Evolutionary conservation across 2,113 vertebrate genomes (phyloP).

Genomic region (Brienomyrus brachyistius): DNA sequence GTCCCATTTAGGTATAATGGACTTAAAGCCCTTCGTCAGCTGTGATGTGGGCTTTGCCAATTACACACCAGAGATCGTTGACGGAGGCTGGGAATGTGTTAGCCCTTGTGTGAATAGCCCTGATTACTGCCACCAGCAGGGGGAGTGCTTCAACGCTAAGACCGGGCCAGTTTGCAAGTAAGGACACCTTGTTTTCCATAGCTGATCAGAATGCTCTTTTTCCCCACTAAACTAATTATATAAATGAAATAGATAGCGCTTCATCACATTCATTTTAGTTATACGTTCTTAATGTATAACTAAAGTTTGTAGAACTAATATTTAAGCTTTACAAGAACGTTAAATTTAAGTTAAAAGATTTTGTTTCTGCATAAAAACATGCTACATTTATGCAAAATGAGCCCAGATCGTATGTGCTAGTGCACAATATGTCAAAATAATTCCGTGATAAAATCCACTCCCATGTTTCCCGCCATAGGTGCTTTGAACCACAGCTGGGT

Average conservation of each 20-base stretch:
- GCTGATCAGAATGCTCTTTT: not conserved
- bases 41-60: slow-evolving; percentile 39
- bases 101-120: slow-evolving; percentile 42
- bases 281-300: not conserved
- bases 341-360: not conserved
- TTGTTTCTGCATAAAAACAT: not conserved
- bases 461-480: slow-evolving; percentile 35
- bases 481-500: slow-evolving; percentile 36
- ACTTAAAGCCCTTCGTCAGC: slow-evolving; percentile 38
- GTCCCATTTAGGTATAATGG: slow-evolving; percentile 40
- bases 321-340: not conserved
- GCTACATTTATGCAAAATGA: not conserved
- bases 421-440: too few species aligned
- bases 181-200: slow-evolving; percentile 14
- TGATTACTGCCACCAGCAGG: slow-evolving; percentile 47
- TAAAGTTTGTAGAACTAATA: not conserved
- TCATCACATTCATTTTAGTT: not conserved
- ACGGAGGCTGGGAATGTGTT: slow-evolving; percentile 47
- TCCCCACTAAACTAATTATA: not conserved
- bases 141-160: slow-evolving; percentile 43
- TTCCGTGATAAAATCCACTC: not conserved
- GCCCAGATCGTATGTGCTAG: not conserved
- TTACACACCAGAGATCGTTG: slow-evolving; percentile 38
- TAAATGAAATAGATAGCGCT: not conserved
- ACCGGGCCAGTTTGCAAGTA: slow-evolving; percentile 47